Evolutionary conservation across 2,888 invertebrate species (phyloP), one percentile per base, ranked within the genome.

Genomic region (Cephus pulcher): DNA sequence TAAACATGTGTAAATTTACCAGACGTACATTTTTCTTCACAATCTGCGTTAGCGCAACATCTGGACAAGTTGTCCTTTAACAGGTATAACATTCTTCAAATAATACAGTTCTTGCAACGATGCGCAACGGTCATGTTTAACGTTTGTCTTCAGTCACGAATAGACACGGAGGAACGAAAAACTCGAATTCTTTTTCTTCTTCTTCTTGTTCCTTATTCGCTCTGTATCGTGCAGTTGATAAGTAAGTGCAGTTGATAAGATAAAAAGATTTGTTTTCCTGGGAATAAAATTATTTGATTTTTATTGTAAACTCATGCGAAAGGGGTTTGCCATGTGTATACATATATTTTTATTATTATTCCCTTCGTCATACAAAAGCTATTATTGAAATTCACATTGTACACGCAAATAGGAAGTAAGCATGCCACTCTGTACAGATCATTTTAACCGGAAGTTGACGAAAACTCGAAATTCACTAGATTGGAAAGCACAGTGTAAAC

Each of bases 381-480:
- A 76, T 76, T 76, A 76, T 76, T 71, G 33, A 34, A 71, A 34
- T 71, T 71, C 71, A 34, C 71, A 71, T 71, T 71, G 32, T 71
- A 71, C 71, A 71, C 9, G 71, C 80, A 82, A 80, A 81, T 84
- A 80, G 81, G 84, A 86, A 86, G 84, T 85, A 84, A 85, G 82
- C 84, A 76, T 77, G 77, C 79, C 69, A 68, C 84, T 86, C 81
- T 82, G 74, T 83, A 86, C 83, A 82, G 81, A 85, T 80, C 81
- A 82, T 79, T 79, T 78, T 76, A 76, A 56, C 23, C 56, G 56
- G 56, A 56, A 56, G 23, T 56, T 56, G 56, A 56, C 56, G 56
- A 56, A 56, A 56, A 56, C 56, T 56, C 56, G 56, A 56, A 56
- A 56, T 56, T 56, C 23, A 23, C 56, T 23, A 56, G 23, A 23